Conservation (phyloP, 2,113 vertebrate genomes). For the Neogobius melanostomus region DNA sequence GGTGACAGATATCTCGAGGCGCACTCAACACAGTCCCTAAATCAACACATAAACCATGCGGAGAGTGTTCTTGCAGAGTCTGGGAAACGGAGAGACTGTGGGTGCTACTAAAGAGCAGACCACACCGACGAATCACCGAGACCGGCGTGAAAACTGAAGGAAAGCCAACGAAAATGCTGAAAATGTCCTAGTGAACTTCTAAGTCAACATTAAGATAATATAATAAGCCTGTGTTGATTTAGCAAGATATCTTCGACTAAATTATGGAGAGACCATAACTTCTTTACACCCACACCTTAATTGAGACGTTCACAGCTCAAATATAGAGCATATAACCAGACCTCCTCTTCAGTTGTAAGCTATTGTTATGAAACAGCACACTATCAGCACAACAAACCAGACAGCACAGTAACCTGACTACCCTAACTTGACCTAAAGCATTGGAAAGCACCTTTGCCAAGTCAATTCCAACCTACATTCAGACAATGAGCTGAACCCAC, state of each 20-base stretch:
- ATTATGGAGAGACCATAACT: too few species aligned
- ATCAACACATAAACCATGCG: constrained; percentile 44
- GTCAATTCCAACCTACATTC: constrained; percentile 4
- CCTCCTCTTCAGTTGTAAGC: neutral
- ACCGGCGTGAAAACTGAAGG: constrained; percentile 38
- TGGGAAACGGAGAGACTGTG: constrained; percentile 17
- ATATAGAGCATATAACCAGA: neutral
- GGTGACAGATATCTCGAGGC: constrained; percentile 24
- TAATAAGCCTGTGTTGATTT: neutral
- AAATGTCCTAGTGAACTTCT: constrained; percentile 10
- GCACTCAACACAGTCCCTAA: constrained; percentile 35
- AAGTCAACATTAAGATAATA: neutral
- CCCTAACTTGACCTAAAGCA: neutral
- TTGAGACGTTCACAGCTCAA: neutral
- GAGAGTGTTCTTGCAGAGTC: constrained; percentile 17
- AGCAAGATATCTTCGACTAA: too few species aligned
- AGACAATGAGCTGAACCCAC: constrained; percentile 3
- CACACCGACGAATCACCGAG: constrained; percentile 30
- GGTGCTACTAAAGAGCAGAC: constrained; percentile 40
- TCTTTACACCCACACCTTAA: neutral
- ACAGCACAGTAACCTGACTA: neutral
- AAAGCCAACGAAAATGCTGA: constrained; percentile 27
- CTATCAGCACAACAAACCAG: neutral
- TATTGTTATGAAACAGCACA: neutral
- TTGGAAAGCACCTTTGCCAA: constrained; percentile 6